These are phyloP conservation scores for Daboia siamensis DNA, from an alignment of 2,113 vertebrate genomes.

Conservation along the genomic window DNA sequence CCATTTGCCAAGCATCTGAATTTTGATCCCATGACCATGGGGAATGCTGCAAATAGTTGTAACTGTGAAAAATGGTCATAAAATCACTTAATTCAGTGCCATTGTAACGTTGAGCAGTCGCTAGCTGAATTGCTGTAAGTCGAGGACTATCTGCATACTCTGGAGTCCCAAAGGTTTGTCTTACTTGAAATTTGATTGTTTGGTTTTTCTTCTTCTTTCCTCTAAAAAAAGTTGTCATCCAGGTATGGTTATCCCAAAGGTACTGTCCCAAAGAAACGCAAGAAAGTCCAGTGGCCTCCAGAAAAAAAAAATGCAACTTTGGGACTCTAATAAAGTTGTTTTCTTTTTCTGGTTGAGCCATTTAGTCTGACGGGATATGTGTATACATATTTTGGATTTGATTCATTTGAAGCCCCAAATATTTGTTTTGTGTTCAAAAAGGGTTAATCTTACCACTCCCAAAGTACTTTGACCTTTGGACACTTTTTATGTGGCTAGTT, in stretches of 20 bases:
- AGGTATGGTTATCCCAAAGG: too few species aligned
- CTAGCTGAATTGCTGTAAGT: neutral
- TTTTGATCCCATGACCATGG: too few species aligned
- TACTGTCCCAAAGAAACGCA: too few species aligned
- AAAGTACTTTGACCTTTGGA: neutral
- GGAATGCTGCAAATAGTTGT: too few species aligned
- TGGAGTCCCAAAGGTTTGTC: neutral
- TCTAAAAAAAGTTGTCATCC: too few species aligned
- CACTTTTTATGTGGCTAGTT: neutral
- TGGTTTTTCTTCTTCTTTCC: neutral
- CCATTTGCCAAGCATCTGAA: too few species aligned
- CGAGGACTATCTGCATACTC: neutral
- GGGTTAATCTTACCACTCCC: neutral
- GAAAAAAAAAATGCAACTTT: too few species aligned
- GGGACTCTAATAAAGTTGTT: neutral
- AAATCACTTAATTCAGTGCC: neutral
- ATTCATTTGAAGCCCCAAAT: neutral
- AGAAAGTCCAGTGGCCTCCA: too few species aligned
- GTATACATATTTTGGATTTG: neutral
- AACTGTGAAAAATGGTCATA: too few species aligned
- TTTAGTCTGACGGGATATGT: neutral
- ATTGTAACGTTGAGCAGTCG: neutral
- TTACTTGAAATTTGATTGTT: neutral
- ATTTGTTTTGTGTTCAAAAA: neutral
- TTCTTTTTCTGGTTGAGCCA: neutral